These are phyloP conservation scores for Albula glossodonta DNA, from an alignment of 2,113 vertebrate species.

Conservation along the genomic window DNA sequence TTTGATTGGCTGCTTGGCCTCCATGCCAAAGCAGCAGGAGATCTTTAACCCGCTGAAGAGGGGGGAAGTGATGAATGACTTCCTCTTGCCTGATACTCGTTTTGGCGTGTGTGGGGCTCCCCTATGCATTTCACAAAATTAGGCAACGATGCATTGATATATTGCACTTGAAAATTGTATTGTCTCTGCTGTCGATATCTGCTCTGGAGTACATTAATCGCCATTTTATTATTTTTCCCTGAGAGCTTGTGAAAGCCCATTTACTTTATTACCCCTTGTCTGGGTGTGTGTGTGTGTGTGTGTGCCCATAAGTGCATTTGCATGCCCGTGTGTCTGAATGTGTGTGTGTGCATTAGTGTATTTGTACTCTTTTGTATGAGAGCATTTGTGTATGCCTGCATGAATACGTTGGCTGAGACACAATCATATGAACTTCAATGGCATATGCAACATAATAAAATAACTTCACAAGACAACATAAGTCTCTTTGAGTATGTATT, in stretches of 20 bases:
- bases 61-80: conserved; percentile 30
- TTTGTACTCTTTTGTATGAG: not conserved
- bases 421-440: too few relatives aligned
- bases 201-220: not conserved
- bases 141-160: not conserved
- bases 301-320: not conserved
- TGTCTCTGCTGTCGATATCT: not conserved
- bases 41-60: not conserved
- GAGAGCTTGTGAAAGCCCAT: not conserved
- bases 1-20: not conserved
- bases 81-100: not conserved
- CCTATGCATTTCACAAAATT: not conserved
- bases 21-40: not conserved
- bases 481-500: too few relatives aligned
- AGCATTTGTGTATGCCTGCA: too few relatives aligned
- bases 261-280: not conserved
- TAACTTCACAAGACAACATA: too few relatives aligned
- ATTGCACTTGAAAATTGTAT: not conserved
- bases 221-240: not conserved
- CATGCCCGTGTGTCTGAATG: not conserved
- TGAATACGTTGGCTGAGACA: too few relatives aligned
- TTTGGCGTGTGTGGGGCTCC: not conserved
- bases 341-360: not conserved
- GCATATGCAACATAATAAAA: too few relatives aligned
- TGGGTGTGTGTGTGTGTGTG: not conserved